These are phyloP conservation scores for Bubalus kerabau DNA, from an alignment of 2,113 vertebrate species.

Conservation along the genomic window DNA sequence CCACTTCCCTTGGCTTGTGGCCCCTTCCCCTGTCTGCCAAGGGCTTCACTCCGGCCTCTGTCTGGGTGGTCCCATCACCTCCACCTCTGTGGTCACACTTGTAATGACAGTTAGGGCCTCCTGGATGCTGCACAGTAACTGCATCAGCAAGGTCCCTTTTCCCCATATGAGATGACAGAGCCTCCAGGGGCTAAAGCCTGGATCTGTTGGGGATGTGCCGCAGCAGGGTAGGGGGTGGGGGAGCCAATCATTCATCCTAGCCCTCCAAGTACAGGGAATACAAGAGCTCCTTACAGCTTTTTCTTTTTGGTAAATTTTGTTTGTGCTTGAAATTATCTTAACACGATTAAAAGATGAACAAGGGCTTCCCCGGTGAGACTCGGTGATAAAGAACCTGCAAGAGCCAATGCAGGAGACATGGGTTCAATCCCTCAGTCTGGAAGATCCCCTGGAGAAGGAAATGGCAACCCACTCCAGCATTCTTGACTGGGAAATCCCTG, in stretches of 20 bases:
- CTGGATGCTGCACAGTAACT: neutral
- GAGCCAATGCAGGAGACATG: neutral
- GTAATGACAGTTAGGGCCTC: neutral
- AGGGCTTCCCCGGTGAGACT: neutral
- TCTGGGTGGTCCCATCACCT: accelerated
- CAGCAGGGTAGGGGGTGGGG: accelerated
- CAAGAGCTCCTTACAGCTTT: neutral
- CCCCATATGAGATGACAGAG: neutral
- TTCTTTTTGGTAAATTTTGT: neutral
- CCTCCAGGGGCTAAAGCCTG: neutral
- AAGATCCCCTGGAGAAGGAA: neutral
- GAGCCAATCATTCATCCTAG: neutral
- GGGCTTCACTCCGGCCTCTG: accelerated
- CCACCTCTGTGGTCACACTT: too few relatives aligned
- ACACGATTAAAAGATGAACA: neutral
- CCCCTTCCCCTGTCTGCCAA: neutral
- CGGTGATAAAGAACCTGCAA: neutral
- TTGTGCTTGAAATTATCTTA: neutral
- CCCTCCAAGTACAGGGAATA: neutral
- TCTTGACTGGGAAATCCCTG: neutral
- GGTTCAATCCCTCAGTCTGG: neutral
- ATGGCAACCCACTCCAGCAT: neutral
- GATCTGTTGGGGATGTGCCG: neutral
- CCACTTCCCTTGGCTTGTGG: neutral
- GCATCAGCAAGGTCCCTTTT: neutral